Percentiles rank a stretch among this genome's conserved stretches.
Evolutionary conservation across 64 coral and sea anemone species (phyloP).

Genomic region (Stylophora pistillata): DNA sequence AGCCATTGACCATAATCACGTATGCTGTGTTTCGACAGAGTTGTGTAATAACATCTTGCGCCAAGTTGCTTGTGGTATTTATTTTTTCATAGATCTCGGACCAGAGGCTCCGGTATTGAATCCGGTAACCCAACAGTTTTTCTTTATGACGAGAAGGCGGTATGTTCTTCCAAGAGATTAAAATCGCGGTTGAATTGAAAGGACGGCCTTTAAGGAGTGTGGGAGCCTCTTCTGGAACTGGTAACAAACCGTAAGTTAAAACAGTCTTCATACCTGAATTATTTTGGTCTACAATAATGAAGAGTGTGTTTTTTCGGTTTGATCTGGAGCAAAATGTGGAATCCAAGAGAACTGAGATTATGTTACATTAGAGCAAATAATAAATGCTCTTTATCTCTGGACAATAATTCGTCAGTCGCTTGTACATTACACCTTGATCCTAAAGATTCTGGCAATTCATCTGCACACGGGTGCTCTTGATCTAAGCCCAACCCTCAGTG

Average conservation of each 20-base stretch:
- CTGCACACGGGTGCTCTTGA: too few species aligned
- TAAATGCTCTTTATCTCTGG: too few species aligned
- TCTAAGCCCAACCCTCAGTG: too few species aligned
- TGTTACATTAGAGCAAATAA: too few species aligned
- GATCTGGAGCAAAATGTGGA: background rate
- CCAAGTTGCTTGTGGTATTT: background rate
- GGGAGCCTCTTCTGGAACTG: background rate
- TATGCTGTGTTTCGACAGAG: background rate
- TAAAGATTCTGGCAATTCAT: too few species aligned
- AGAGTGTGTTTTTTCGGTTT: background rate
- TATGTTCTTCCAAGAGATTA: background rate
- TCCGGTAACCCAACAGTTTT: background rate
- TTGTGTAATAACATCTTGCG: background rate
- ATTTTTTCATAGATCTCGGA: background rate
- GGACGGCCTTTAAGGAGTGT: background rate
- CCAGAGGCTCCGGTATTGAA: background rate
- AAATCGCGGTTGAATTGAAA: conserved; percentile 1
- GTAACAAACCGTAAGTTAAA: too few species aligned
- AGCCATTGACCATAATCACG: background rate
- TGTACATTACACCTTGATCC: too few species aligned
- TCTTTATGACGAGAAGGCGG: background rate
- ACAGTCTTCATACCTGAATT: background rate
- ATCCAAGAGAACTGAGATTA: too few species aligned
- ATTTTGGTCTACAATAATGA: background rate
- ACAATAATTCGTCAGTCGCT: too few species aligned